phyloP scores from a whole-genome alignment of 1,140 invertebrate species.

The Oncopeltus fasciatus region DNA sequence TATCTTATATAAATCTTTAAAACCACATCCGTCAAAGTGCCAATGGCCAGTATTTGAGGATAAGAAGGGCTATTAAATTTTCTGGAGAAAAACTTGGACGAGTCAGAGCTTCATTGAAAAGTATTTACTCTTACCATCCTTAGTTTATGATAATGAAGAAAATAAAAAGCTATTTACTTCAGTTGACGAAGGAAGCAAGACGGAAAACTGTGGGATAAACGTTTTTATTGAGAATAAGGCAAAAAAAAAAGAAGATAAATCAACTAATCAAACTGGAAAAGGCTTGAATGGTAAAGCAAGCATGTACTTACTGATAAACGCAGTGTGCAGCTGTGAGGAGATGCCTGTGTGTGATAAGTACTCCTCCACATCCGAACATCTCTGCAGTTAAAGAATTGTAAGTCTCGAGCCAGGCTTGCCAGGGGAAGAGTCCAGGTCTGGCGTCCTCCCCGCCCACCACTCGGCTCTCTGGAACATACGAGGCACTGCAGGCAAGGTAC shows the following conservation, averaged over 20 bases:
- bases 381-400: neutral
- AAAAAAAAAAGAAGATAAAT: too few species aligned
- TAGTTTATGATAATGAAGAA: too few species aligned
- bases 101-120: too few species aligned
- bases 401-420: neutral
- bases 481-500: too few species aligned
- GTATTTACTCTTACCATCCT: neutral
- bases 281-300: neutral
- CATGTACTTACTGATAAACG: neutral
- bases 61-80: too few species aligned
- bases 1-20: too few species aligned
- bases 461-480: neutral
- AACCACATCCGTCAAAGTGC: too few species aligned
- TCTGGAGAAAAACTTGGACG: too few species aligned
- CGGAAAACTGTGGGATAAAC: neutral
- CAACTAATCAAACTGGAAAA: neutral
- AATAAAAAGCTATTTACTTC: too few species aligned
- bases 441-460: neutral
- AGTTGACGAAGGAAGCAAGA: too few species aligned
- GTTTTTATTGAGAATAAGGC: too few species aligned
- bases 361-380: neutral
- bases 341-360: neutral
- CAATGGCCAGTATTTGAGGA: too few species aligned
- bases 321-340: neutral
- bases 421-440: neutral